These are phyloP conservation scores for Acronicta leporina DNA, from an alignment of 2,888 invertebrate species.

Conservation along the genomic window DNA sequence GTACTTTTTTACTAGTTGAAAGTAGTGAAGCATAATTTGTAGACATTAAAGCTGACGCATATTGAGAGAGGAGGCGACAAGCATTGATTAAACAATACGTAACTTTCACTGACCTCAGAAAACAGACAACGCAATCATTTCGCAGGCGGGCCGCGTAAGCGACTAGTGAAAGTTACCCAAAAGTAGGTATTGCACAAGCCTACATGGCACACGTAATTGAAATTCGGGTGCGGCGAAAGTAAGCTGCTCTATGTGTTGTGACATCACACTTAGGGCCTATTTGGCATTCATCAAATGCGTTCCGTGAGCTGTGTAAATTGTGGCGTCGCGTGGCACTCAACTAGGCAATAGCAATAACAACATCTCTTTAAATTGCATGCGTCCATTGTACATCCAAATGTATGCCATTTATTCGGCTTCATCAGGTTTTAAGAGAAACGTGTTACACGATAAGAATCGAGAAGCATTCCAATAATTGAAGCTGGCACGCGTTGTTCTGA, in stretches of 20 bases:
- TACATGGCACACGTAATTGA: conserved; percentile 81
- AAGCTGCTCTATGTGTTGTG: conserved; percentile 70
- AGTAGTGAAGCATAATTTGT: conserved; percentile 22
- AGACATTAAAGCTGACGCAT: conserved; percentile 43
- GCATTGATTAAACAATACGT: conserved; percentile 70
- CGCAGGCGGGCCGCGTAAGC: conserved; percentile 85
- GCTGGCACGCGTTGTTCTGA: conserved; percentile 55
- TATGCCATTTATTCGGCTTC: conserved; percentile 24
- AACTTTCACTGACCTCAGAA: conserved; percentile 86
- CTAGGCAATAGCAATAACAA: conserved; percentile 32
- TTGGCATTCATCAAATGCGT: conserved; percentile 61
- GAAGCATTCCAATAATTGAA: conserved; percentile 49
- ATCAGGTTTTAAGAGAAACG: conserved; percentile 45
- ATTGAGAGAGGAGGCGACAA: conserved; percentile 37
- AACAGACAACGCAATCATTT: conserved; percentile 83
- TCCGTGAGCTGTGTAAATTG: conserved; percentile 35
- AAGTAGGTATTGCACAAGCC: conserved; percentile 87
- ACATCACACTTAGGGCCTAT: conserved; percentile 63
- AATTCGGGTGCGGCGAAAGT: conserved; percentile 87
- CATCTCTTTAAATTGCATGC: conserved; percentile 42
- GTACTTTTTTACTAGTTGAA: conserved; percentile 15
- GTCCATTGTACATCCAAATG: conserved; percentile 9
- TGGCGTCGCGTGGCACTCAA: conserved; percentile 29
- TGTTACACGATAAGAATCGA: conserved; percentile 50
- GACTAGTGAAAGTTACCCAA: conserved; percentile 87